These are phyloP conservation scores for Microhierax caerulescens DNA, from an alignment of 2,797 vertebrate species.

Conservation along the genomic window DNA sequence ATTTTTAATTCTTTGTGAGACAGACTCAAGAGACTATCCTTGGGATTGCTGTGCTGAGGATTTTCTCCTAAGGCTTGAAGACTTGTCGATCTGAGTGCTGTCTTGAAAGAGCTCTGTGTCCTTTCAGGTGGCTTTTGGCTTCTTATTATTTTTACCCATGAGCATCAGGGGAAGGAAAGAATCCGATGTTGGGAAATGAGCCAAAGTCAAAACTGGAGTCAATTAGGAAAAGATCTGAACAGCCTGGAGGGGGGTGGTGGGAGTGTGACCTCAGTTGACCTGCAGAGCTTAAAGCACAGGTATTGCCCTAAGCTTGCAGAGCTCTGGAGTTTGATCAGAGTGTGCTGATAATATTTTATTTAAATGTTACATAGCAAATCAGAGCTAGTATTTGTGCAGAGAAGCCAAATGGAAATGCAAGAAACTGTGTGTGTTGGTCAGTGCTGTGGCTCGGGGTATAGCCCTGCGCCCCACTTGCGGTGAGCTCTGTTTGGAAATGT, in stretches of 20 bases:
- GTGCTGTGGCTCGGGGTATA: neutral
- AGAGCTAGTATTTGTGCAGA: neutral
- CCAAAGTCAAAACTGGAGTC: neutral
- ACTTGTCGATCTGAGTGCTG: neutral
- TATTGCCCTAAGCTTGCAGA: neutral
- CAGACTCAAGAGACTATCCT: neutral
- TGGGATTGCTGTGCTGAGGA: neutral
- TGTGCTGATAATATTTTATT: neutral
- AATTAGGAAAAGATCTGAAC: neutral
- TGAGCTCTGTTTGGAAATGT: neutral
- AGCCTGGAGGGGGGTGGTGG: too few species aligned
- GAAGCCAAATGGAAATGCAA: neutral
- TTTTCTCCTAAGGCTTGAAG: neutral
- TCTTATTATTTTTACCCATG: neutral
- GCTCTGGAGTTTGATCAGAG: neutral
- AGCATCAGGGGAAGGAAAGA: neutral
- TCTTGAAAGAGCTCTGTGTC: neutral
- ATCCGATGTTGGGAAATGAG: neutral
- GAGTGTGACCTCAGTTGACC: neutral
- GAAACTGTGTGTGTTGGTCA: rapidly evolving
- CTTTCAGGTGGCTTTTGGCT: neutral
- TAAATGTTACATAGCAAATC: neutral
- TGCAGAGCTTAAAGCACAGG: neutral
- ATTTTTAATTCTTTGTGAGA: neutral
- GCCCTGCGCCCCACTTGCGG: rapidly evolving